These are phyloP conservation scores for Geodia barretti DNA, from an alignment of 37 sponge, comb jelly and placozoan genomes.

Conservation along the genomic window DNA sequence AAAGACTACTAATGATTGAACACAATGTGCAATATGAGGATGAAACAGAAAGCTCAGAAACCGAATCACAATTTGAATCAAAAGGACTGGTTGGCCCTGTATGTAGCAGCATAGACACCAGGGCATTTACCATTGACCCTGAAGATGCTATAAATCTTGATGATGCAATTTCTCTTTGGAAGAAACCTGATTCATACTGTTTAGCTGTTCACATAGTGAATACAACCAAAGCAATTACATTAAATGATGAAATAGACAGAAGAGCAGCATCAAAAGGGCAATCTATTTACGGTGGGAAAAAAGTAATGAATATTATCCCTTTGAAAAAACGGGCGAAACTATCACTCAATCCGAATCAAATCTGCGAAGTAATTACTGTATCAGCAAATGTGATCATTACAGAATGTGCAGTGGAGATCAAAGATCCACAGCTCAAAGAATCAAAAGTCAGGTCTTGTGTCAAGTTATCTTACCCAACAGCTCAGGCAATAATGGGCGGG, in stretches of 20 bases:
- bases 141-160: conserved; percentile 53
- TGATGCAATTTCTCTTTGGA: conserved; percentile 68
- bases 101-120: conserved; percentile 2
- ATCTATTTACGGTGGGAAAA: conserved; percentile 36
- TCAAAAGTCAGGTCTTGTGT: conserved; percentile 30
- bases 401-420: background rate
- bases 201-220: conserved; percentile 66
- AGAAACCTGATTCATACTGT: conserved; percentile 15
- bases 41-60: background rate
- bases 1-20: conserved; percentile 31
- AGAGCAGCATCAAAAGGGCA: conserved; percentile 5
- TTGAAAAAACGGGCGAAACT: conserved; percentile 9
- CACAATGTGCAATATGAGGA: conserved; percentile 22
- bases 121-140: conserved; percentile 80
- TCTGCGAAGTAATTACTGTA: conserved; percentile 31
- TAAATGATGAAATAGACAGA: background rate
- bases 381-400: conserved; percentile 7
- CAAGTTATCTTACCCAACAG: conserved; percentile 50
- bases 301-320: conserved; percentile 37
- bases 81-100: background rate
- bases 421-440: conserved; percentile 13
- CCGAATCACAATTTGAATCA: background rate
- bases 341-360: conserved; percentile 18
- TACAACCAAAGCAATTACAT: conserved; percentile 26
- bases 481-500: conserved; percentile 37